phyloP scores from a whole-genome alignment of 2,113 vertebrate genomes.

The Megaceryle maxima region DNA sequence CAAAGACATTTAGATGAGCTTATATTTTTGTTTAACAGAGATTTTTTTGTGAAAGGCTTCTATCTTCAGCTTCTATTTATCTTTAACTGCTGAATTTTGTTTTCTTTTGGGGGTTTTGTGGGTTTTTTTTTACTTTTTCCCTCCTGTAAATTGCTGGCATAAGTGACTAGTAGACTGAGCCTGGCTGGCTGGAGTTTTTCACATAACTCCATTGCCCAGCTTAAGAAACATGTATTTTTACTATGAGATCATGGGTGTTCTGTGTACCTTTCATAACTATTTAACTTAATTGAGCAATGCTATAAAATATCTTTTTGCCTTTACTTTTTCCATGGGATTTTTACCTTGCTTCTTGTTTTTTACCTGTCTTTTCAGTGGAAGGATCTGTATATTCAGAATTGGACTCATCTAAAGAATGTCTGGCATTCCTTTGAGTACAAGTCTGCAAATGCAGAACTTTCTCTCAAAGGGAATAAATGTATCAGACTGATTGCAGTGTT shows the following conservation, averaged over 20 bases:
- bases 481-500: not conserved
- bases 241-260: not conserved
- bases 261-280: constrained; percentile 2
- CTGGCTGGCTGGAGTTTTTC: not conserved
- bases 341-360: not conserved
- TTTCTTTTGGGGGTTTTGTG: not conserved
- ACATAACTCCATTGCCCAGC: not conserved
- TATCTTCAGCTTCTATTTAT: not conserved
- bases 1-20: not conserved
- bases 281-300: not conserved
- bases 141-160: not conserved
- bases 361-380: not conserved
- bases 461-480: not conserved
- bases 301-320: not conserved
- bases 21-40: not conserved
- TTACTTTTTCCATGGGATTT: not conserved
- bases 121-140: not conserved
- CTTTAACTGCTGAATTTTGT: not conserved
- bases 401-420: not conserved
- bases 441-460: not conserved
- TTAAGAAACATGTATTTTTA: constrained; percentile 26
- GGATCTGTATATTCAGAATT: not conserved
- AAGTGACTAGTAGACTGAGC: not conserved
- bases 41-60: not conserved
- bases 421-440: not conserved